phyloP scores from a whole-genome alignment of 2,888 invertebrate genomes.

The Invenusta paracnida region DNA sequence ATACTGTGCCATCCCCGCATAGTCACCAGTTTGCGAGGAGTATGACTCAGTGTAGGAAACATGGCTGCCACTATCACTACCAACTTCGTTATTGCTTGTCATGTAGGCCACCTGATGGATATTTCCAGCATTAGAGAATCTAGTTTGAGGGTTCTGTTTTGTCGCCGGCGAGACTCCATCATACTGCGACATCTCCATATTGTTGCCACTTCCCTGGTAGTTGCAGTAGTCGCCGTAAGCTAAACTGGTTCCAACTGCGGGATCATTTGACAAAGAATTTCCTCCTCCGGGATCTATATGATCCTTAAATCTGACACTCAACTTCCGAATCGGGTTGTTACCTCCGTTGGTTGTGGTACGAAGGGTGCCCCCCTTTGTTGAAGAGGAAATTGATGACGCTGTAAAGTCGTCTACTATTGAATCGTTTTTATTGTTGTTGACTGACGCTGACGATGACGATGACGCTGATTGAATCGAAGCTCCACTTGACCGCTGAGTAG shows the following conservation, averaged over 20 bases:
- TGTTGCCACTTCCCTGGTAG: not conserved
- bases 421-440: no score
- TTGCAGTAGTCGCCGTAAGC: conserved; percentile 2
- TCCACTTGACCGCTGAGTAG: not conserved
- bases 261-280: not conserved
- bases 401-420: not conserved
- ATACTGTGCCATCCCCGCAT: no score
- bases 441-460: not conserved
- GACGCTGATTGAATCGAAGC: not conserved
- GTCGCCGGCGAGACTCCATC: not conserved
- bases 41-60: not conserved
- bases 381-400: no score
- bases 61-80: not conserved
- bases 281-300: not conserved
- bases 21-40: not conserved
- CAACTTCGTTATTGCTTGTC: not conserved
- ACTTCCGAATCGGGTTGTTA: not conserved
- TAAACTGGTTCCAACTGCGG: not conserved
- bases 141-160: no score
- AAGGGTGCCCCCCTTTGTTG: no score
- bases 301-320: not conserved
- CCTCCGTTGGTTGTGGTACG: not conserved
- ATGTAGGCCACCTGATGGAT: no score
- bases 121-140: no score
- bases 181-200: not conserved